Base-by-base conservation (phyloP, 2,113 vertebrate species). In the Bagarius yarrelli region DNA sequence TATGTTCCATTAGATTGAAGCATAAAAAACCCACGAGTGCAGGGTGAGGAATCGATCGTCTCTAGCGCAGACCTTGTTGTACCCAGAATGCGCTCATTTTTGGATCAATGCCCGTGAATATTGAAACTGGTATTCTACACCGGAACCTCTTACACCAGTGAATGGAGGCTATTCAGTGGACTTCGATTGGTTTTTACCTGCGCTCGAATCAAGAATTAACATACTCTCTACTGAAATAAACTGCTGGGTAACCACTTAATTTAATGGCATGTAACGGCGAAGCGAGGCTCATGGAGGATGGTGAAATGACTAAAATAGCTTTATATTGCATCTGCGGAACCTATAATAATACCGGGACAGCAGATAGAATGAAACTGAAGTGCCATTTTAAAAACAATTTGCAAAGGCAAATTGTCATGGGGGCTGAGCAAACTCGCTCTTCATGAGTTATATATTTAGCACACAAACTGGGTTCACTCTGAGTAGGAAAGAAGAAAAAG, bases 41-140 rank as follows among this genome's bases (percentile, higher is more conserved):
- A 25, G 44, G 73, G 61, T 40, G 78, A 85, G 60, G 56, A 85
- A 83, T 81, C 81, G 69, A 83, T 82, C 30, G 11, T 36, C 55
- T 60, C 73, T 73, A 57, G 56, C 56, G 47, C 84, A 76, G 61
- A 84, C 44, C 79, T 57, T 34, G 78, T 78, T 72, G 74, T 75
- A 61, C 67, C 80, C 72, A 8, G 79, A 30, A 75, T 83, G 75
- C 76, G 72, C 60, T 79, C 27, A 56, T 25, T 77, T 80, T 61
- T n/a, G 32, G 78, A 88, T 90, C 87, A 86, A 86, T 89, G 69
- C 61, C 19, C n/a, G 70, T 85, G 83, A 78, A 81, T 83, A 85
- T 77, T 81, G 78, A 85, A 84, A 80, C 80, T 74, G 76, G 23
- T 52, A 79, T 75, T 84, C 2, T 84, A 75, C 30, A 55, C 69